Evolutionary conservation across 2,113 vertebrate species (phyloP).

Genomic region (Vulpes vulpes): DNA sequence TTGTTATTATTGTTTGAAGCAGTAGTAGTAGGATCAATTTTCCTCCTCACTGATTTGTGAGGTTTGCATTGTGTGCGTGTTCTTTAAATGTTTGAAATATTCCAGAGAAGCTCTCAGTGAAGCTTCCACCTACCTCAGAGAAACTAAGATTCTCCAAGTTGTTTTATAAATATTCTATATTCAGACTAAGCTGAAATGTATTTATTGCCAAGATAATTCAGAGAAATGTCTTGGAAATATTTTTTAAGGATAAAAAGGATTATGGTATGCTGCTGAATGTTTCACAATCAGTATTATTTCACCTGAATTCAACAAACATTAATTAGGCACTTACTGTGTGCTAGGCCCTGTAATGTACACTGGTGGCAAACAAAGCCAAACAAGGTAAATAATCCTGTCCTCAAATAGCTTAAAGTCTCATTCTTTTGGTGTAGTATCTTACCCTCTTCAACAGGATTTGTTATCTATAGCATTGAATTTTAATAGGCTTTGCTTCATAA

Average conservation of each 20-base stretch:
- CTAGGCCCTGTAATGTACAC: background rate
- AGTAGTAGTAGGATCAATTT: background rate
- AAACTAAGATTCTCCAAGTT: background rate
- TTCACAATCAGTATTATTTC: slow-evolving; percentile 22
- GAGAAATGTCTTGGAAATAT: background rate
- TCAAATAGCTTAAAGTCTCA: background rate
- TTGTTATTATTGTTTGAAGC: background rate
- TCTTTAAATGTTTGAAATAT: background rate
- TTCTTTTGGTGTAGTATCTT: background rate
- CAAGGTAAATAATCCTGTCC: background rate
- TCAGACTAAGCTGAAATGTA: background rate
- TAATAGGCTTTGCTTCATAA: background rate
- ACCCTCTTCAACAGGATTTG: background rate
- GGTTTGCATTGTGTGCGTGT: background rate
- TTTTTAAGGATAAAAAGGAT: background rate
- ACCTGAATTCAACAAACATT: background rate
- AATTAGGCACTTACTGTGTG: background rate
- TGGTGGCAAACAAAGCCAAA: background rate
- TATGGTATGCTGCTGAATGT: background rate
- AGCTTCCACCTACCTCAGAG: background rate
- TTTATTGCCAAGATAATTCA: background rate
- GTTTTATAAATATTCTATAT: background rate
- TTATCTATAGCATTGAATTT: background rate
- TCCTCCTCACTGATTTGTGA: background rate
- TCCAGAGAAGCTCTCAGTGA: background rate